Conservation (phyloP, 1,140 invertebrate genomes). For the Wiebesia pumilae region DNA sequence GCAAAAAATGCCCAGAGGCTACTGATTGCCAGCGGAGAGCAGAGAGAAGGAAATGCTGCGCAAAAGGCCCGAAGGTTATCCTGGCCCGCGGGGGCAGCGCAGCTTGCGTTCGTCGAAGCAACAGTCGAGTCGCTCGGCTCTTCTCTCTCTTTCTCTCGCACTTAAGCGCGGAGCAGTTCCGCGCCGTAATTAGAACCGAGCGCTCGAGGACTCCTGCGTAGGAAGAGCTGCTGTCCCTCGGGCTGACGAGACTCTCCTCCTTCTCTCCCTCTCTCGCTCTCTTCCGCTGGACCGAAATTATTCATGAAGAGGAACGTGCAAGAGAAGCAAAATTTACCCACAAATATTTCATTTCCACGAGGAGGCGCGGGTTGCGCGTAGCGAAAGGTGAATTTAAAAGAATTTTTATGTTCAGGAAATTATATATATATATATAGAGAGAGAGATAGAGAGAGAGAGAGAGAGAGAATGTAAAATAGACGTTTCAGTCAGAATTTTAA, state of each 20-base stretch:
- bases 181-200: constrained; percentile 73
- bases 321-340: constrained; percentile 67
- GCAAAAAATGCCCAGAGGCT: constrained; percentile 1
- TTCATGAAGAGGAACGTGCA: constrained; percentile 70
- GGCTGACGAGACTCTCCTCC: constrained; percentile 65
- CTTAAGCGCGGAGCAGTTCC: constrained; percentile 54
- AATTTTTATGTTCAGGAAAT: constrained; percentile 20
- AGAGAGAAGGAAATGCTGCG: constrained; percentile 59
- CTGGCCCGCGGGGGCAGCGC: constrained; percentile 37
- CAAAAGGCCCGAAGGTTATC: constrained; percentile 60
- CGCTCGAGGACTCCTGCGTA: constrained; percentile 58
- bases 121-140: constrained; percentile 32
- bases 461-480: background rate
- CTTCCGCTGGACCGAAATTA: constrained; percentile 69
- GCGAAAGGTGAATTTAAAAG: constrained; percentile 32
- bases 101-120: constrained; percentile 38
- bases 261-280: constrained; percentile 57
- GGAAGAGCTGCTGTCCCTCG: constrained; percentile 51
- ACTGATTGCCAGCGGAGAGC: constrained; percentile 40
- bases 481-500: background rate
- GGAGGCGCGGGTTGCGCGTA: background rate
- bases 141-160: constrained; percentile 35
- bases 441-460: background rate
- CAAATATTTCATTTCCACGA: constrained; percentile 72
- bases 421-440: no score